These are phyloP conservation scores for Trichomycterus rosablanca DNA, from an alignment of 2,113 vertebrate genomes.

Conservation along the genomic window DNA sequence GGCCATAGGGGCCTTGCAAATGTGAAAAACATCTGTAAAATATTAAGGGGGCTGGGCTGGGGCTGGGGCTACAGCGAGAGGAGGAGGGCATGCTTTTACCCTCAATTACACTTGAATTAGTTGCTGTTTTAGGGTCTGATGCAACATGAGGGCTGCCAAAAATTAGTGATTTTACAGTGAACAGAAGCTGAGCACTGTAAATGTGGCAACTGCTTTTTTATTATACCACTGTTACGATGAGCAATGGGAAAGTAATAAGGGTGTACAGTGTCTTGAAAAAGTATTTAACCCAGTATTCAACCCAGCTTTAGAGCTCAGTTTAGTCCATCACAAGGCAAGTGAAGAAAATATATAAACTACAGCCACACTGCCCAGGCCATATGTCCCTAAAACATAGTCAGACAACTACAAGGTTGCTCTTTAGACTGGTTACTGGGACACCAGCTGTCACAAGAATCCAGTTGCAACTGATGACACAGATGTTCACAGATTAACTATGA, in stretches of 20 bases:
- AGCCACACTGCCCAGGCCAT: too few relatives aligned
- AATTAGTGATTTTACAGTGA: constrained; percentile 41
- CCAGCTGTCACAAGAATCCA: too few relatives aligned
- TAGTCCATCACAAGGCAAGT: too few relatives aligned
- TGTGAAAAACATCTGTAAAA: constrained; percentile 63
- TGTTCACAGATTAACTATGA: too few relatives aligned
- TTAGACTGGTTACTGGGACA: too few relatives aligned
- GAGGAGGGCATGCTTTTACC: constrained; percentile 50
- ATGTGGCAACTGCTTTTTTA: constrained; percentile 7
- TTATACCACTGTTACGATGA: not conserved
- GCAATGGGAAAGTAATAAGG: not conserved
- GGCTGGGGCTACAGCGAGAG: constrained; percentile 5
- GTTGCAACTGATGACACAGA: too few relatives aligned
- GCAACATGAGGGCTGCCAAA: constrained; percentile 45
- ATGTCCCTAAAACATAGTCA: too few relatives aligned
- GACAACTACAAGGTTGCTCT: too few relatives aligned
- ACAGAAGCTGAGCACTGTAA: constrained; percentile 21
- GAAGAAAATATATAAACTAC: too few relatives aligned
- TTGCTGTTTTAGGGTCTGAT: constrained; percentile 61
- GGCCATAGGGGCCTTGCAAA: constrained; percentile 55
- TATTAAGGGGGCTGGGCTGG: constrained; percentile 56
- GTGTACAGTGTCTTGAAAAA: too few relatives aligned
- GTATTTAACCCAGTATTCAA: too few relatives aligned
- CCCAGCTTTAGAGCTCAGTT: too few relatives aligned
- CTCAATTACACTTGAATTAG: constrained; percentile 64